Evolutionary conservation across 2,113 vertebrate species (phyloP).

Genomic region (Drymodes brunneopygia): DNA sequence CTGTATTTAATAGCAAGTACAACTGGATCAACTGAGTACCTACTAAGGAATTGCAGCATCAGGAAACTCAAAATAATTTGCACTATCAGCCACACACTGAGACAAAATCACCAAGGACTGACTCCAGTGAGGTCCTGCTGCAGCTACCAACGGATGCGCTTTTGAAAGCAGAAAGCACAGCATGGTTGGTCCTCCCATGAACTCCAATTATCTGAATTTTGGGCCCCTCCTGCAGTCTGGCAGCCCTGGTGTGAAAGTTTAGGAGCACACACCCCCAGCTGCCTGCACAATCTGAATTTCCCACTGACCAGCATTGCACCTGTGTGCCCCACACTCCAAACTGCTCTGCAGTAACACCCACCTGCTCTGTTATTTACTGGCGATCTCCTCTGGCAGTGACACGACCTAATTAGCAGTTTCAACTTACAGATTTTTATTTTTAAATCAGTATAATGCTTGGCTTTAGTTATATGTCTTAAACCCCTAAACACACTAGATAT

Average conservation of each 20-base stretch:
- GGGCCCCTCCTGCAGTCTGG: not conserved
- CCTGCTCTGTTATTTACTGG: not conserved
- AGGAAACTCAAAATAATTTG: conserved; percentile 18
- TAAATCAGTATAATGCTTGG: not conserved
- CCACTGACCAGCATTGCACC: not conserved
- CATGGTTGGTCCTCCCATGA: fast-evolving
- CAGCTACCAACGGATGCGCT: not conserved
- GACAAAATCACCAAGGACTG: conserved; percentile 33
- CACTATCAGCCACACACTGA: conserved; percentile 12
- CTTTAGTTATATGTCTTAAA: not conserved
- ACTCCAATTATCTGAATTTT: fast-evolving
- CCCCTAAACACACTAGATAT: not conserved
- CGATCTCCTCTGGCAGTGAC: not conserved
- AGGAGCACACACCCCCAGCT: not conserved
- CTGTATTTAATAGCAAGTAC: conserved; percentile 62
- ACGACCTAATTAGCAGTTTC: not conserved
- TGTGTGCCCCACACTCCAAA: not conserved
- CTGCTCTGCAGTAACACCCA: not conserved
- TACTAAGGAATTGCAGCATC: conserved; percentile 40
- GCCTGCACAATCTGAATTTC: not conserved
- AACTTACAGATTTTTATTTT: not conserved
- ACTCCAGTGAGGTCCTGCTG: not conserved
- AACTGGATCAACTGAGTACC: conserved; percentile 27
- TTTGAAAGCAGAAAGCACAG: not conserved
- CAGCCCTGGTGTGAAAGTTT: not conserved